Evolutionary conservation across 2,797 vertebrate species (phyloP).

Genomic region (Pseudochirops cupreus): DNA sequence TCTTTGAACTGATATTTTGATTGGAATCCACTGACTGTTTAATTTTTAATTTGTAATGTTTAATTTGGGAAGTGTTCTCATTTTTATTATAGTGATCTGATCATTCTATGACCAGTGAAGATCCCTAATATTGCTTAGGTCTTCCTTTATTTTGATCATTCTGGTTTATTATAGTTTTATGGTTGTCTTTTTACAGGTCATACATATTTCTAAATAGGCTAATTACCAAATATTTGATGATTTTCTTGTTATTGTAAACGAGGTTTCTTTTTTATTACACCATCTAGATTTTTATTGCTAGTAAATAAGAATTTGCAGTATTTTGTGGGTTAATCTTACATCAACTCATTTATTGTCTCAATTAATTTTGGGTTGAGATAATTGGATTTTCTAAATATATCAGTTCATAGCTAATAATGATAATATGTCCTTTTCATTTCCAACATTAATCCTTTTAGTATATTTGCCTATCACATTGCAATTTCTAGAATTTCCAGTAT

Average conservation of each 20-base stretch:
- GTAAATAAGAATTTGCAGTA: background rate
- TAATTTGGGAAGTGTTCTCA: background rate
- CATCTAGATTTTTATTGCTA: background rate
- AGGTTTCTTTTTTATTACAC: background rate
- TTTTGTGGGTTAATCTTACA: background rate
- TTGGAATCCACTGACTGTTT: background rate
- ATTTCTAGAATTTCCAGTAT: background rate
- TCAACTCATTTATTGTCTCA: background rate
- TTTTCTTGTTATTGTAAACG: background rate
- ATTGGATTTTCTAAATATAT: background rate
- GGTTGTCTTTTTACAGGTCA: background rate
- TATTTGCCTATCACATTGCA: background rate
- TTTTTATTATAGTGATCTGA: background rate
- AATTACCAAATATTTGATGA: background rate
- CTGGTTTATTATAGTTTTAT: background rate
- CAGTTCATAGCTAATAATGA: background rate
- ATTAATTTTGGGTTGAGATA: background rate
- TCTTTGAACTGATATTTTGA: background rate
- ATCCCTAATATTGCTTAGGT: background rate
- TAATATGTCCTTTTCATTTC: background rate
- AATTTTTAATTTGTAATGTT: background rate
- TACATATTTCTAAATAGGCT: background rate
- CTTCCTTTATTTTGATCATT: background rate
- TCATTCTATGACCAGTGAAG: background rate
- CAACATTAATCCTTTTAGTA: background rate